phyloP scores from a whole-genome alignment of 92 coral and sea anemone species.

The Epizoanthus rinbou region DNA sequence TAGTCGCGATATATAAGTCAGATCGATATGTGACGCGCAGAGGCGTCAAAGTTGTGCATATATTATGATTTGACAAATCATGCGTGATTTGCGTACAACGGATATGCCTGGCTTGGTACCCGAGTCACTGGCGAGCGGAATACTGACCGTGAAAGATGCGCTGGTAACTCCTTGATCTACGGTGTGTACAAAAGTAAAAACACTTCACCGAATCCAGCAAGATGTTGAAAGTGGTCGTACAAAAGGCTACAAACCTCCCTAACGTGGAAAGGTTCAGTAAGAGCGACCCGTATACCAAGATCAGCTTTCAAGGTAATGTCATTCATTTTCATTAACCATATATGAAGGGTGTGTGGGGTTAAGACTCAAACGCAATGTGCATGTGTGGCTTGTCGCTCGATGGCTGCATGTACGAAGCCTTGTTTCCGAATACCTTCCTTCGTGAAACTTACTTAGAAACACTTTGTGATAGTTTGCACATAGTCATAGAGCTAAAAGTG shows the following conservation, averaged over 20 bases:
- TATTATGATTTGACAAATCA: slow-evolving; percentile 16
- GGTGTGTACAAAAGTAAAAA: neutral
- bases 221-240: slow-evolving; percentile 34
- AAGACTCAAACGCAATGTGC: neutral
- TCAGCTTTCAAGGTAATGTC: slow-evolving; percentile 61
- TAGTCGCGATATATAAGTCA: no score
- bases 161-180: neutral
- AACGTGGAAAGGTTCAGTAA: slow-evolving; percentile 64
- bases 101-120: neutral
- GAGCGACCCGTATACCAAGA: slow-evolving; percentile 54
- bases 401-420: neutral
- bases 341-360: slow-evolving; percentile 20
- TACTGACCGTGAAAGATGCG: neutral
- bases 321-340: neutral
- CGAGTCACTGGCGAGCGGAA: neutral
- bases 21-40: no score
- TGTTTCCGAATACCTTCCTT: no score
- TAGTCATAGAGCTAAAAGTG: no score
- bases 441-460: no score
- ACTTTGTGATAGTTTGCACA: no score
- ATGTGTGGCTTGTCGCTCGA: neutral
- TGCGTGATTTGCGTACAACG: slow-evolving; percentile 19
- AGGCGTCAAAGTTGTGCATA: no score
- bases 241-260: slow-evolving; percentile 51
- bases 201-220: neutral